A percentile compares a stretch with the other conserved stretches of the same genome.
These are phyloP conservation scores for Nasua narica DNA, from an alignment of 2,797 vertebrate species.

Conservation along the genomic window DNA sequence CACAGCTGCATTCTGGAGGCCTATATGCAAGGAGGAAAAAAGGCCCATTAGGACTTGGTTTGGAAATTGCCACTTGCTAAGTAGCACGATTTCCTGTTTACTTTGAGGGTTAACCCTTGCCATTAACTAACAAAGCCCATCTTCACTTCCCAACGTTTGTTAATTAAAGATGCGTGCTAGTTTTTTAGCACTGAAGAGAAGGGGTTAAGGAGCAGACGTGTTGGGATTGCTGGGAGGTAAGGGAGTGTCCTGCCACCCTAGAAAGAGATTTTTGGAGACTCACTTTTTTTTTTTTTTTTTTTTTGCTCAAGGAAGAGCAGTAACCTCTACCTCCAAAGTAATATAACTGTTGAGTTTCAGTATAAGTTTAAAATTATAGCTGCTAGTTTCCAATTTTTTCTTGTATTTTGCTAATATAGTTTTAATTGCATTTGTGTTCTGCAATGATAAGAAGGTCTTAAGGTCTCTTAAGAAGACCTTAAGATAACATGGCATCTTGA, in stretches of 20 bases:
- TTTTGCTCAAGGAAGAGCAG: background rate
- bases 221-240: background rate
- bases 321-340: background rate
- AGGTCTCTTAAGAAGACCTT: background rate
- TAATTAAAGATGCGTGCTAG: background rate
- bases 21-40: background rate
- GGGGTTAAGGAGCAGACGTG: background rate
- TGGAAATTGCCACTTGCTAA: background rate
- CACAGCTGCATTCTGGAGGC: background rate
- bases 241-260: background rate
- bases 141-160: background rate
- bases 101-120: conserved; percentile 22
- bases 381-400: background rate
- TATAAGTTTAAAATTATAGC: background rate
- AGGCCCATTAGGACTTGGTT: background rate
- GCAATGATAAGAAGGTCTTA: background rate
- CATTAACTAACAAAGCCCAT: conserved; percentile 7
- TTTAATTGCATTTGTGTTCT: conserved; percentile 3
- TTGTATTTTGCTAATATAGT: background rate
- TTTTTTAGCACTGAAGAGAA: background rate
- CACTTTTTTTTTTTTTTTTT: too few relatives aligned
- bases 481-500: background rate
- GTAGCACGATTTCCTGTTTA: background rate
- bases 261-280: background rate
- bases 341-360: background rate